phyloP scores from a whole-genome alignment of 2,113 vertebrate species.

The Cryptomyrus ogoouensis region DNA sequence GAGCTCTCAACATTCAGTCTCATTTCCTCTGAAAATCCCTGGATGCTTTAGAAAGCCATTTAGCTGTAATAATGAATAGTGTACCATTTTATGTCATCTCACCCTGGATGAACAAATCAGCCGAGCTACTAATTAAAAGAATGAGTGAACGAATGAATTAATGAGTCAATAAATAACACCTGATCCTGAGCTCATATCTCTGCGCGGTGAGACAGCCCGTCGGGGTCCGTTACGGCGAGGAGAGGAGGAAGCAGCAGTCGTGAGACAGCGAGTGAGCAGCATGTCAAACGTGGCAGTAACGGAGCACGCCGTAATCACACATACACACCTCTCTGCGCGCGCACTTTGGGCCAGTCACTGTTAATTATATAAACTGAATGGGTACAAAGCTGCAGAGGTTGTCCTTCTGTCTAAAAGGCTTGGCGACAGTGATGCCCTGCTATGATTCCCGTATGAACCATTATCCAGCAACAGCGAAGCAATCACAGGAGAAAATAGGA shows the following conservation, averaged over 20 bases:
- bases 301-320: not conserved
- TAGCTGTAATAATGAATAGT: slow-evolving; percentile 7
- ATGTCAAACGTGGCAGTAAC: not conserved
- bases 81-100: not conserved
- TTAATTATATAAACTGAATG: not conserved
- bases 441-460: not conserved
- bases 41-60: not conserved
- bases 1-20: not conserved
- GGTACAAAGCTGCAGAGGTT: not conserved
- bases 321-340: not conserved
- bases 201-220: not conserved
- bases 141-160: slow-evolving; percentile 10
- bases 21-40: not conserved
- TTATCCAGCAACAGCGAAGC: not conserved
- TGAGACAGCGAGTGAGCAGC: not conserved
- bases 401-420: not conserved
- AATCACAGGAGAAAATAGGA: slow-evolving; percentile 4
- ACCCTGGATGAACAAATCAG: not conserved
- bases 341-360: not conserved
- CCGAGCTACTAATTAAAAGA: not conserved
- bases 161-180: slow-evolving; percentile 8
- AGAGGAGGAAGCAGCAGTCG: not conserved
- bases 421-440: not conserved
- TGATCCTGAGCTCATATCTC: not conserved
- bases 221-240: not conserved